Conservation (phyloP, 2,113 vertebrate genomes). For the Grallaria varia region DNA sequence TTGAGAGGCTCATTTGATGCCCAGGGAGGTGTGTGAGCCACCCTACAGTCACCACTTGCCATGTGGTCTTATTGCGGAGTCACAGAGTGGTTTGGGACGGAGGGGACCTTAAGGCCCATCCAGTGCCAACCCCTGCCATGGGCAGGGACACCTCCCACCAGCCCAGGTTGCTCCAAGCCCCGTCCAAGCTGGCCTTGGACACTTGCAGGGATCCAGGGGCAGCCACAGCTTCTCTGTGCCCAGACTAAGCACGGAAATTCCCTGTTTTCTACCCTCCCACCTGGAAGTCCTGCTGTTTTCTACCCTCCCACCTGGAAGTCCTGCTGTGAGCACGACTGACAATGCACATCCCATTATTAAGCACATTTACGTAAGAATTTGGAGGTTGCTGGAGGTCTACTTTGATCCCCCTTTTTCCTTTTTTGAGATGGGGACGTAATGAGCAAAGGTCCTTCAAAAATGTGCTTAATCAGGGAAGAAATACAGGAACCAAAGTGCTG, state of each 20-base stretch:
- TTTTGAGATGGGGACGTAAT: neutral
- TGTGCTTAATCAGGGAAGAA: neutral
- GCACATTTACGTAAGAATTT: neutral
- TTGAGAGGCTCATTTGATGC: neutral
- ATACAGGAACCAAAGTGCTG: neutral
- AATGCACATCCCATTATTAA: neutral
- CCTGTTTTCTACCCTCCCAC: neutral
- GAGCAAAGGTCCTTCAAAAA: neutral
- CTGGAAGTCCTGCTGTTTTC: neutral
- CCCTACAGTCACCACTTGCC: neutral
- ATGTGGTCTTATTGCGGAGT: accelerated
- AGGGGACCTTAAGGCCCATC: neutral
- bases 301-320: neutral
- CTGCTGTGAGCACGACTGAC: neutral
- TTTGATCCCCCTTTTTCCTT: neutral
- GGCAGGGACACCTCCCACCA: neutral
- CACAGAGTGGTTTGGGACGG: neutral
- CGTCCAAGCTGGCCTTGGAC: neutral
- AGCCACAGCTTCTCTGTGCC: neutral
- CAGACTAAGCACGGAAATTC: neutral
- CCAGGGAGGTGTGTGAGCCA: neutral
- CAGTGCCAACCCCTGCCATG: neutral
- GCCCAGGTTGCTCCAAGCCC: neutral
- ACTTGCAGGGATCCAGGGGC: neutral
- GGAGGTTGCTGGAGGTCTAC: neutral